Base-by-base conservation (phyloP, 2,797 vertebrate genomes). In the Echeneis naucrates region DNA sequence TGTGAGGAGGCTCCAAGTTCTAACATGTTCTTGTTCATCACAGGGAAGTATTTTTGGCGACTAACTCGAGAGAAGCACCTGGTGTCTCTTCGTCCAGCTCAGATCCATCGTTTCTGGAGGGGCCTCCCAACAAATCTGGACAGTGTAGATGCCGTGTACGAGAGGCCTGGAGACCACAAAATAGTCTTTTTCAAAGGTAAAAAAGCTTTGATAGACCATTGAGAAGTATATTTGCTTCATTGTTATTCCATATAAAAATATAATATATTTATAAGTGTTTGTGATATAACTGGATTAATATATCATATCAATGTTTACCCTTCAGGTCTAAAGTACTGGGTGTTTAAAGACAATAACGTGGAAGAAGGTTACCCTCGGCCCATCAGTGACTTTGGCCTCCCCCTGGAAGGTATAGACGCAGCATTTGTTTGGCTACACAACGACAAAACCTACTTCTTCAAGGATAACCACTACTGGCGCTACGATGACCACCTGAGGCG, bases 381-480 rank as follows among this genome's bases (percentile, higher is more conserved):
- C 0, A 93, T 98, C 90, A 96, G 94, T 0, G 98, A 99, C 93
- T 98, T 98, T 0, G 96, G 98, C 56, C 91, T 99, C 21, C 96
- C 98, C 0, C 77, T 72, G 1, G 97, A 96, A 24, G 96, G 95
- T 8, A 89, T 99, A 2, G 97, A 99, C 0, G 97, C 96, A 0
- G 97, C 96, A 4, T 98, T 99, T 61, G 96, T 96, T 85, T 98
- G 97, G 96, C 91, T 96, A 2, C 97, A 96, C 93, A 97, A 96
- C 58, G 97, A 98, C 84, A 99, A 98, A 93, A 99, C 98, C 63
- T 99, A 99, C 86, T 99, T 99, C 94, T 99, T 99, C 93, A 99
- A 96, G 92, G 97, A 95, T 89, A 94, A 88, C 80, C 93, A 92
- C 42, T 97, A 96, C 93, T 99, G 98, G 98, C 92, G 97, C 83